Base-by-base conservation (phyloP, 2,797 vertebrate genomes). In the Pseudopleuronectes americanus region DNA sequence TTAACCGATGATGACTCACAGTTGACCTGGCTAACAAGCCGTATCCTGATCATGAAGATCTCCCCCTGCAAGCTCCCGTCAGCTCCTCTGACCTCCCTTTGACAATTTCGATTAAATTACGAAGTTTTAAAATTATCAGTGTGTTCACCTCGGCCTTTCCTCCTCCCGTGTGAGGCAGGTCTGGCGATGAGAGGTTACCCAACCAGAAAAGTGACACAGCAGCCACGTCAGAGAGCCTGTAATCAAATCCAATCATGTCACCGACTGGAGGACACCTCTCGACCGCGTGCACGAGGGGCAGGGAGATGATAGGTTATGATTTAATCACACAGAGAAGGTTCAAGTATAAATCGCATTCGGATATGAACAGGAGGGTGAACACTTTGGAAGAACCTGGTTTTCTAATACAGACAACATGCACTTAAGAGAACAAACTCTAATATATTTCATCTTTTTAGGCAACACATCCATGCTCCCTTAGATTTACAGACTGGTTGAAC, bases 181-280 rank as follows among this genome's bases (percentile, higher is more conserved):
- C 62, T 66, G 66, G 38, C 43, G 74, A 51, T 58, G 70, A 48
- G 61, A 81, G 71, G 77, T 70, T 71, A 56, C 59, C 60, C 21
- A 38, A 47, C 45, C 8, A 49, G 38, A 74, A 67, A 68, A n/a
- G 47, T 43, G 53, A 59, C 48, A 64, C 57, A 71, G 57, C 4
- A 41, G 59, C 31, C 24, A 28, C 41, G 54, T 65, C 82, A 59
- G 23, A 75, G 47, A 77, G 43, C 48, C 64, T 67, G 31, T 73
- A 79, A 80, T 80, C 54, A 83, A 52, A 81, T 58, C 51, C 56
- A 74, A 56, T 84, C 62, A 64, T 61, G 51, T 57, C 64, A 31
- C 57, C 33, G 58, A 66, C 47, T 54, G 6, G 57, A 33, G 16
- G 62, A 49, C 60, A 23, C 57, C 17, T 38, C 55, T 36, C 55